These are phyloP conservation scores for Nomia melanderi DNA, from an alignment of 1,140 invertebrate species.

Conservation along the genomic window DNA sequence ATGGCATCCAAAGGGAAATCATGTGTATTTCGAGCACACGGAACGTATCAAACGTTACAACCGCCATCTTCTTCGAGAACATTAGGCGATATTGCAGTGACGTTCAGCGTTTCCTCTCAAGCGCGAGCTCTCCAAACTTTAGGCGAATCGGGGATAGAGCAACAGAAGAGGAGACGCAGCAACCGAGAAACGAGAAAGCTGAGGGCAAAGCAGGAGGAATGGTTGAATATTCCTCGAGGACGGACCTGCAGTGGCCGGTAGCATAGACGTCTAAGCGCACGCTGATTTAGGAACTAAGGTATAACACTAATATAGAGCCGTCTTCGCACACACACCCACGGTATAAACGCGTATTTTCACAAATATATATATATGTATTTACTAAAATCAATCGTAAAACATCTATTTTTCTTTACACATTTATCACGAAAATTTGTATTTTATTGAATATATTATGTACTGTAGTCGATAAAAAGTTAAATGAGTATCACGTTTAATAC, in stretches of 20 bases:
- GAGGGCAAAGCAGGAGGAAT: conserved; percentile 63
- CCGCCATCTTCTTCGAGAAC: conserved; percentile 72
- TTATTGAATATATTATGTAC: background rate
- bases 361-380: conserved; percentile 23
- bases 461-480: background rate
- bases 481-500: background rate
- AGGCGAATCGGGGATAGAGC: conserved; percentile 63
- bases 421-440: background rate
- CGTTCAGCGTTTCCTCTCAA: conserved; percentile 70
- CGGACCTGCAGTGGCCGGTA: conserved; percentile 55
- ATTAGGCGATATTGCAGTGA: conserved; percentile 72
- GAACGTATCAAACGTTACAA: conserved; percentile 64
- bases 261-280: conserved; percentile 64
- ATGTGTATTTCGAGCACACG: conserved; percentile 47
- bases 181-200: conserved; percentile 64
- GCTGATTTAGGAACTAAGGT: conserved; percentile 68
- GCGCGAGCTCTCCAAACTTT: conserved; percentile 71
- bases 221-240: conserved; percentile 74
- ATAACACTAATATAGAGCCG: conserved; percentile 73
- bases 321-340: conserved; percentile 58
- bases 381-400: background rate
- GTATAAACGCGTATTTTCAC: conserved; percentile 38
- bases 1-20: conserved; percentile 26
- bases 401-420: background rate
- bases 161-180: conserved; percentile 56